These are phyloP conservation scores for Channa maculata DNA, from an alignment of 2,113 vertebrate species.

Conservation along the genomic window DNA sequence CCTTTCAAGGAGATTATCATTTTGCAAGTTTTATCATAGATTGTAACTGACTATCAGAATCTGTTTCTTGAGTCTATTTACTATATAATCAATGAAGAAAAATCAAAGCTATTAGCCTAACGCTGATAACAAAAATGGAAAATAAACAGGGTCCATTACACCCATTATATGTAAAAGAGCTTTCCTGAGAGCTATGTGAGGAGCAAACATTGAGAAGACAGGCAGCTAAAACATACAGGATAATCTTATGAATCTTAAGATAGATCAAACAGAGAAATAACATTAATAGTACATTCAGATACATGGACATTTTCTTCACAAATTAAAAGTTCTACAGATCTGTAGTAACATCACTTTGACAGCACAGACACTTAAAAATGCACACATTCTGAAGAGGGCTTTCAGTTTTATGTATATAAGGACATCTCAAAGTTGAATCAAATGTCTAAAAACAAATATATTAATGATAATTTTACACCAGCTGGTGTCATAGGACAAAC, in stretches of 20 bases:
- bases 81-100: slow-evolving; percentile 13
- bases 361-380: too few relatives aligned
- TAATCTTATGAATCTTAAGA: slow-evolving; percentile 11
- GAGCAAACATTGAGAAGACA: not conserved
- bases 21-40: slow-evolving; percentile 7
- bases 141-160: too few relatives aligned
- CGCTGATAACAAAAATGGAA: not conserved
- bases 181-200: not conserved
- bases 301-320: too few relatives aligned
- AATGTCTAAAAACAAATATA: too few relatives aligned
- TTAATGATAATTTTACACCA: too few relatives aligned
- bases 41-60: not conserved
- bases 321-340: too few relatives aligned
- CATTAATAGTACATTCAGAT: not conserved
- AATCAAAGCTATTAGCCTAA: not conserved
- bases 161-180: not conserved
- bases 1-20: not conserved
- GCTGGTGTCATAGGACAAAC: too few relatives aligned
- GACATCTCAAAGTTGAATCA: too few relatives aligned
- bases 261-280: not conserved
- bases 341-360: too few relatives aligned
- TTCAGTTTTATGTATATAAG: too few relatives aligned
- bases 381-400: too few relatives aligned
- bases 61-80: not conserved
- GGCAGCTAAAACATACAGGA: not conserved